phyloP scores from a whole-genome alignment of 2,797 vertebrate species.

The Eidolon dupreanum region DNA sequence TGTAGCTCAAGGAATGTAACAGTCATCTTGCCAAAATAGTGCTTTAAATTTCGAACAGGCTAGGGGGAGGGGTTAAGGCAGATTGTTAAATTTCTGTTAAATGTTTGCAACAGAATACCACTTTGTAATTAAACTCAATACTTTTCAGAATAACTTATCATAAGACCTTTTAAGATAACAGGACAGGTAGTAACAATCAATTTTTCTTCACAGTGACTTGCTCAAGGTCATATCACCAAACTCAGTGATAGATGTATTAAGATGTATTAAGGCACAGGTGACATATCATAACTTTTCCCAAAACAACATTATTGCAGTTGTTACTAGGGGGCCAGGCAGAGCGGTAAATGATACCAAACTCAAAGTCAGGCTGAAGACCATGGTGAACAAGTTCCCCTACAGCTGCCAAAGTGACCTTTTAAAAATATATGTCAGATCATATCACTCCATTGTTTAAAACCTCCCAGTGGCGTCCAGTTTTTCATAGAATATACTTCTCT shows the following conservation, averaged over 20 bases:
- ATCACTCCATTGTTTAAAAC: neutral
- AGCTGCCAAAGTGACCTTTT: neutral
- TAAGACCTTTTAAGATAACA: slow-evolving; percentile 30
- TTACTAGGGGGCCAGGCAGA: neutral
- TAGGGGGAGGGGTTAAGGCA: neutral
- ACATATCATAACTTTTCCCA: neutral
- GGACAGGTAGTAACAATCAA: neutral
- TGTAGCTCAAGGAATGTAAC: slow-evolving; percentile 35
- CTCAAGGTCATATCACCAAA: neutral
- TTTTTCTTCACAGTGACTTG: slow-evolving; percentile 39
- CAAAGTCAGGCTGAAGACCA: neutral
- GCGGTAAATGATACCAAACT: slow-evolving; percentile 8
- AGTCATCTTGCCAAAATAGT: slow-evolving; percentile 53
- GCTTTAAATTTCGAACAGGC: slow-evolving; percentile 42
- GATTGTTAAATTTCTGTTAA: slow-evolving; percentile 51
- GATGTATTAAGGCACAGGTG: neutral
- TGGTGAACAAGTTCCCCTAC: neutral
- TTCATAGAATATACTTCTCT: neutral
- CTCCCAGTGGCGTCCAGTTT: neutral
- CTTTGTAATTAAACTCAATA: slow-evolving; percentile 1
- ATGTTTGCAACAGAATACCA: slow-evolving; percentile 25
- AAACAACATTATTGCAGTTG: neutral
- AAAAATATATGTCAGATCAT: neutral
- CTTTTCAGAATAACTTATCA: slow-evolving; percentile 28
- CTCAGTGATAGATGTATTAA: neutral